Percentiles rank a stretch among this genome's conserved stretches.
These are phyloP conservation scores for Pempheris klunzingeri DNA, from an alignment of 2,797 vertebrate genomes.

Conservation along the genomic window DNA sequence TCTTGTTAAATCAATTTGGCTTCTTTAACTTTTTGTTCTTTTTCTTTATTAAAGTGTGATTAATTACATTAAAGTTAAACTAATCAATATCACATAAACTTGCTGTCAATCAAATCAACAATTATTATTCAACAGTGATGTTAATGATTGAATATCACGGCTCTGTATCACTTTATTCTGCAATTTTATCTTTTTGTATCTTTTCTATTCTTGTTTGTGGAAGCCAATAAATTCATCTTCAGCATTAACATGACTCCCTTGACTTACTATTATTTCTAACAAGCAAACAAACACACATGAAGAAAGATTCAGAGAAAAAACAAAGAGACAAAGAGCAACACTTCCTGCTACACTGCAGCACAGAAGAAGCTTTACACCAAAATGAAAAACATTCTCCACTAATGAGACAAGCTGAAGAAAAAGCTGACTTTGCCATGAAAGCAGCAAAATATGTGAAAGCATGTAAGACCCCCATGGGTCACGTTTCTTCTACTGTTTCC, in stretches of 20 bases:
- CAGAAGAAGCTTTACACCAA: neutral
- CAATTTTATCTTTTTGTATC: too few relatives aligned
- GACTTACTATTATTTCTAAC: too few relatives aligned
- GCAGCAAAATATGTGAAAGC: neutral
- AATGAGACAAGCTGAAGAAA: neutral
- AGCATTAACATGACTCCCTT: too few relatives aligned
- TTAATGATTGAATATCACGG: neutral
- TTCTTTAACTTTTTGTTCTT: neutral
- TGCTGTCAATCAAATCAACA: neutral
- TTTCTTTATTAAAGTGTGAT: neutral
- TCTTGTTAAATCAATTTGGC: neutral
- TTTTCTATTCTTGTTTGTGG: too few relatives aligned
- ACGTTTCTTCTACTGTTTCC: too few relatives aligned
- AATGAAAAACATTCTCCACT: neutral
- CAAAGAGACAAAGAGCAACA: neutral
- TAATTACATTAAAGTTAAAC: neutral
- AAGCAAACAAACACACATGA: neutral
- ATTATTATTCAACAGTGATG: neutral
- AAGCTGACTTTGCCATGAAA: neutral
- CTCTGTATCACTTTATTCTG: neutral
- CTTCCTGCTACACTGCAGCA: neutral
- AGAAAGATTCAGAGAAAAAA: constrained; percentile 24
- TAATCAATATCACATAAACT: neutral
- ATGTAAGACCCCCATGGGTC: neutral
- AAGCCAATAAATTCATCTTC: too few relatives aligned